Evolutionary conservation across 2,888 invertebrate species (phyloP).

Genomic region (Cactoblastis cactorum): DNA sequence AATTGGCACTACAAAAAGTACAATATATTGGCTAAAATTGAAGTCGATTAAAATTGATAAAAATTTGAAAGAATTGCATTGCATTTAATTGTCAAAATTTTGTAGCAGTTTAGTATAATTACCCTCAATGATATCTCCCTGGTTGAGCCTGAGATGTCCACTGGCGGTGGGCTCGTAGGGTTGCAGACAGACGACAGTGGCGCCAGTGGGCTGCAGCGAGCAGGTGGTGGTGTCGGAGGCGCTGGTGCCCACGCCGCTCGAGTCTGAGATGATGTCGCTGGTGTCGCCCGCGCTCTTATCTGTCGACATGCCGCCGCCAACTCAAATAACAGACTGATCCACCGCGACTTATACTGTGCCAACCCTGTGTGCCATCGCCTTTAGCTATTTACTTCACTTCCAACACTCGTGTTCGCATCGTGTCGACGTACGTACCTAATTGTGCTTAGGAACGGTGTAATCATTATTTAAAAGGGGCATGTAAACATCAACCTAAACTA

Average conservation of each 20-base stretch:
- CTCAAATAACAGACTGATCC: conserved; percentile 33
- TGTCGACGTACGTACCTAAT: neutral
- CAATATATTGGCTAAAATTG: too few species aligned
- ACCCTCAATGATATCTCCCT: conserved; percentile 96
- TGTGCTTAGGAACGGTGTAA: conserved; percentile 1
- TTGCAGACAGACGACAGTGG: conserved; percentile 92
- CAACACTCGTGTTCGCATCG: conserved; percentile 3
- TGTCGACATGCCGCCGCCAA: conserved; percentile 65
- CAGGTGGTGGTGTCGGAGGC: conserved; percentile 90
- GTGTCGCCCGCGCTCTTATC: conserved; percentile 95
- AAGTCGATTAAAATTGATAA: too few species aligned
- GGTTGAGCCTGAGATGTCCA: conserved; percentile 89
- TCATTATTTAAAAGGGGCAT: neutral
- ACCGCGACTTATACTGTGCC: conserved; percentile 1
- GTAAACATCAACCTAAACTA: conserved; percentile 36
- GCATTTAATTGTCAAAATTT: too few species aligned
- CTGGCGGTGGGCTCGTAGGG: conserved; percentile 86
- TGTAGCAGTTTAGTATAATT: too few species aligned
- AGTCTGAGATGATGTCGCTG: conserved; percentile 95
- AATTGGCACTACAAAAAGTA: too few species aligned
- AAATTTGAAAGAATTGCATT: too few species aligned
- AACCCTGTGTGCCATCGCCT: conserved; percentile 4
- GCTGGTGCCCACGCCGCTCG: conserved; percentile 93
- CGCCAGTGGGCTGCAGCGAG: conserved; percentile 83
- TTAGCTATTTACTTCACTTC: neutral